phyloP scores from a whole-genome alignment of 2,888 invertebrate genomes.

The Mythimna impura region DNA sequence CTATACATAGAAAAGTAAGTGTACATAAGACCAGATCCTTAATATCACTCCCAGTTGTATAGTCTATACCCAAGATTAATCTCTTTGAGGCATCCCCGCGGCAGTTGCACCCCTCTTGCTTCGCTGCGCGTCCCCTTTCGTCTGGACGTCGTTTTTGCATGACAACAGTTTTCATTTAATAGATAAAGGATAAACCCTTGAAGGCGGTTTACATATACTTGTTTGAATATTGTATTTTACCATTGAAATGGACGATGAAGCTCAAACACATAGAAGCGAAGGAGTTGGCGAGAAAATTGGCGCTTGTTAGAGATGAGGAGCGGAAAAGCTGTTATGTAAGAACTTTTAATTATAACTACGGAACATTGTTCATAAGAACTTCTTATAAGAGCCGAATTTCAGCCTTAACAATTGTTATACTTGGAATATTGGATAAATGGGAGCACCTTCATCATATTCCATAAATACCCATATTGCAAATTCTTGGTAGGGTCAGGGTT shows the following conservation, averaged over 20 bases:
- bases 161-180: constrained; percentile 31
- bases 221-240: constrained; percentile 17
- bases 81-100: constrained; percentile 51
- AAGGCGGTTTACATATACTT: background rate
- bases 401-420: no score
- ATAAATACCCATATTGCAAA: constrained; percentile 11
- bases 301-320: constrained; percentile 5
- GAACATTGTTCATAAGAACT: no score
- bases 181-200: constrained; percentile 12
- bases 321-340: background rate
- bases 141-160: constrained; percentile 26
- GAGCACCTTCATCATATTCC: background rate
- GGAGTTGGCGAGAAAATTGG: constrained; percentile 2
- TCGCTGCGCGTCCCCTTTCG: constrained; percentile 38
- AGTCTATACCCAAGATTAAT: constrained; percentile 46
- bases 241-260: background rate
- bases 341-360: background rate
- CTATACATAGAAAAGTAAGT: constrained; percentile 23
- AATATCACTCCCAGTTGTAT: constrained; percentile 34
- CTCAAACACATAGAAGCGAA: background rate
- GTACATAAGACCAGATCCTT: constrained; percentile 23
- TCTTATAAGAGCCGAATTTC: no score
- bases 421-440: background rate
- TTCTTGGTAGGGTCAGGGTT: background rate
- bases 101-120: constrained; percentile 53